phyloP scores from a whole-genome alignment of 1,140 invertebrate species.

The Eriocheir sinensis region DNA sequence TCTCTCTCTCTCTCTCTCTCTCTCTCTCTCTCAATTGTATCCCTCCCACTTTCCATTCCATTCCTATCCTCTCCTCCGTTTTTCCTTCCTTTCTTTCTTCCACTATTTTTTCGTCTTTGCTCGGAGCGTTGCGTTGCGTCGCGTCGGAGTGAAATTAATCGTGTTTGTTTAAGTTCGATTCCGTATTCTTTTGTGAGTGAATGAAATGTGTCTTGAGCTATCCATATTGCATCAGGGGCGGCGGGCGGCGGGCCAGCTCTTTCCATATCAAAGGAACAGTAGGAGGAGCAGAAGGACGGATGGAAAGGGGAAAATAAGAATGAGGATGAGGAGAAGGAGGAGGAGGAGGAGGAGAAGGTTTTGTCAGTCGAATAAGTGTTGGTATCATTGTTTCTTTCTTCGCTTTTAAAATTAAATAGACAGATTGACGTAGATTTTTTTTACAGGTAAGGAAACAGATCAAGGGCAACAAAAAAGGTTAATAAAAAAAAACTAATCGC shows the following conservation, averaged over 20 bases:
- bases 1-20: not conserved
- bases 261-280: conserved; percentile 47
- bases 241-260: conserved; percentile 26
- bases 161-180: conserved; percentile 56
- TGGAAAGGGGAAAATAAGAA: not conserved
- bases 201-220: not conserved
- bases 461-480: too few species aligned
- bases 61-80: not conserved
- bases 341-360: not conserved
- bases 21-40: not conserved
- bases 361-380: too few species aligned
- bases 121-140: not conserved
- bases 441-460: too few species aligned
- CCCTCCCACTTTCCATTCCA: not conserved
- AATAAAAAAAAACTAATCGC: too few species aligned
- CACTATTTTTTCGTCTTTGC: too few species aligned
- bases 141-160: not conserved
- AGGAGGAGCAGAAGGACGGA: not conserved
- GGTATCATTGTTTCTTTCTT: too few species aligned
- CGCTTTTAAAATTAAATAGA: too few species aligned
- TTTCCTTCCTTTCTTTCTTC: not conserved
- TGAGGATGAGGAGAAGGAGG: not conserved
- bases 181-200: conserved; percentile 52
- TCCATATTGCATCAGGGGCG: conserved; percentile 54
- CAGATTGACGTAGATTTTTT: too few species aligned